These are phyloP conservation scores for Hemicentrotus pulcherrimus DNA, from an alignment of 35 echinoderm and acorn worm species.

Conservation along the genomic window DNA sequence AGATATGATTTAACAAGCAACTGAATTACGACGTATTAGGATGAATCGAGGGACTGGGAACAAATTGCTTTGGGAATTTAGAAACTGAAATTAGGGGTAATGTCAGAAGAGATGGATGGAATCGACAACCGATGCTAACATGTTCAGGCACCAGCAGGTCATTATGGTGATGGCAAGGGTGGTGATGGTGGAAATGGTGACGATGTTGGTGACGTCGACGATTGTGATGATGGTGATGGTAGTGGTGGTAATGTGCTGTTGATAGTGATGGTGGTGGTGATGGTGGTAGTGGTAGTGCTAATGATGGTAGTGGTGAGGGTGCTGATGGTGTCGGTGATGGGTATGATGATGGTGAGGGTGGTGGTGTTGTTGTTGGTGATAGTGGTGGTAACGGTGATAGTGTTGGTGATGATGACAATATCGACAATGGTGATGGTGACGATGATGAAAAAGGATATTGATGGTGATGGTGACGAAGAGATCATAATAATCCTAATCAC, in stretches of 20 bases:
- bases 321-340: background rate
- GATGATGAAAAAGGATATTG: background rate
- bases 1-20: too few species aligned
- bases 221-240: background rate
- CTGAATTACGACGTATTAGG: too few species aligned
- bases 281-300: background rate
- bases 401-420: background rate
- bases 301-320: background rate
- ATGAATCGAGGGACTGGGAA: too few species aligned
- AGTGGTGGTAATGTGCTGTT: background rate
- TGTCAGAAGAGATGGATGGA: too few species aligned
- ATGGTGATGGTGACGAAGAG: too few species aligned
- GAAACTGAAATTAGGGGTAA: too few species aligned
- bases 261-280: background rate
- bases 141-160: background rate
- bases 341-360: background rate
- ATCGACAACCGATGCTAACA: too few species aligned
- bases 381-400: background rate
- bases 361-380: background rate
- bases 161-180: background rate
- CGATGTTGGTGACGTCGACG: background rate
- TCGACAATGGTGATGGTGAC: background rate
- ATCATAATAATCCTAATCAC: too few species aligned
- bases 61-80: too few species aligned
- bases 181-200: background rate